phyloP scores from a whole-genome alignment of 2,113 vertebrate species.

The Tapirus terrestris region DNA sequence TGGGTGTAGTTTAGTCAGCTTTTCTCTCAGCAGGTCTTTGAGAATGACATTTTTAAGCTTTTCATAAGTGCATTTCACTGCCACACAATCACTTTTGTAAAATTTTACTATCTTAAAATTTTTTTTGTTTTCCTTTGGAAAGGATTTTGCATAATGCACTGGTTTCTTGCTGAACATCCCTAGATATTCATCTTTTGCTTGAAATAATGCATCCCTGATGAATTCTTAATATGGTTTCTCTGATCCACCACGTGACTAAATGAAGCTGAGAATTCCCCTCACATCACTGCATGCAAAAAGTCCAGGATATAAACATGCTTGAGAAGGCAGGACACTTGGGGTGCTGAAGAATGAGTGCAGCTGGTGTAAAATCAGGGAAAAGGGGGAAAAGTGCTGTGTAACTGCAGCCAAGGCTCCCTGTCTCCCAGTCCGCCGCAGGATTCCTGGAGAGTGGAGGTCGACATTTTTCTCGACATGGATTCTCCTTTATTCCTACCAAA shows the following conservation, averaged over 20 bases:
- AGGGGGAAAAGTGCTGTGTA: background rate
- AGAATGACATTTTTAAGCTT: background rate
- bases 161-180: background rate
- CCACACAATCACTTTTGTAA: background rate
- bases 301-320: background rate
- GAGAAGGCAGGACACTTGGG: background rate
- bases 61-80: background rate
- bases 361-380: background rate
- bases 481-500: background rate
- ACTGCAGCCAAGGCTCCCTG: background rate
- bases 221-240: background rate
- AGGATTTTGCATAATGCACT: background rate
- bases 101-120: background rate
- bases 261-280: background rate
- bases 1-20: background rate
- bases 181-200: background rate
- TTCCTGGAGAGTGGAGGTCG: background rate
- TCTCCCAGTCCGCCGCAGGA: background rate
- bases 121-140: background rate
- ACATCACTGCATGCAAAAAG: background rate
- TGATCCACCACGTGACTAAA: background rate
- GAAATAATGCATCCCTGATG: background rate
- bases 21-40: background rate
- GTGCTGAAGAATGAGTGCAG: background rate
- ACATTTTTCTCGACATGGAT: background rate